Base-by-base conservation (phyloP, 2,888 invertebrate genomes). In the Limnephilus auricula region DNA sequence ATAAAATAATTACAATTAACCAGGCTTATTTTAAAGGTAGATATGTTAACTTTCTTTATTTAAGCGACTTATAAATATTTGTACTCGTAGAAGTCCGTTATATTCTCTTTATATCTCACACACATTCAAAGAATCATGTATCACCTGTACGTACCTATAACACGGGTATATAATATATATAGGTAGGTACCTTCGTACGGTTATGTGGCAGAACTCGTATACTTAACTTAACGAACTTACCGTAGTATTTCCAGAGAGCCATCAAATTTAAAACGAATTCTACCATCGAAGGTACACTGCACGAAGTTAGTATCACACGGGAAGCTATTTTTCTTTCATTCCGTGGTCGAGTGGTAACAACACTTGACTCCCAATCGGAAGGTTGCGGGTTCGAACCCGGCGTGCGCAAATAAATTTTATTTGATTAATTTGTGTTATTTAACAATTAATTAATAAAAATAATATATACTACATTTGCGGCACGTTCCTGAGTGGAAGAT, bases 211-310 rank as follows among this genome's bases (percentile, higher is more conserved):
- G 80, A 32, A 82, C 25, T 32, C 31, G 65, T n/a, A 65, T 65
- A 25, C 15, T 85, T 45, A 37, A 37, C 37, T 37, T 37, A 40
- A 13, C 45, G 2, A 45, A 45, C 45, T 15, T 45, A 45, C 45
- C 15, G 3, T 45, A 45, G 3, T 45, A 45, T 15, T 86, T 32
- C 25, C 13, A 86, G 45, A 45, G 84, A 86, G 86, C 86, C 31
- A 86, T 86, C 45, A 86, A 86, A 86, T 86, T 86, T 50, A 86
- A 86, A 86, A 86, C 86, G 65, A 86, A 45, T 86, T 34, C 50
- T 32, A 50, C 65, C 65, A 65, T n/a, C n/a, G n/a, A n/a, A 86
- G 65, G 86, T 86, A 32, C 65, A 40, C 50, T 65, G 86, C 15
- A 6, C 34, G 40, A 85, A 85, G 85, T 40, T 40, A 25, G n/a